Percentiles rank a stretch among this genome's conserved stretches.
Conservation (phyloP, 2,888 invertebrate genomes). For the Endotricha flammealis region DNA sequence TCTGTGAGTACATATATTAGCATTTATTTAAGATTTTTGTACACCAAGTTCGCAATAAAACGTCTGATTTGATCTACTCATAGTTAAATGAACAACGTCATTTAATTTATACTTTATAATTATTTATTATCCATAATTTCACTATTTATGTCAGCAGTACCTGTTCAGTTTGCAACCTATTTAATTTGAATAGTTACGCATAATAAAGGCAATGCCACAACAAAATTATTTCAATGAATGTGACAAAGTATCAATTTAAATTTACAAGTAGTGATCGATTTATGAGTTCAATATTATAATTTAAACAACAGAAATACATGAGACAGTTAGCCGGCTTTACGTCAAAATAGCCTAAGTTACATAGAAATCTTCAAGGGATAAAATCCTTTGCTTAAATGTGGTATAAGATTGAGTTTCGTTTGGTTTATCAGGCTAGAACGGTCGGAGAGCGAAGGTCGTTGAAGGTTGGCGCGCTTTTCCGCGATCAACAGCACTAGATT, state of each 20-base stretch:
- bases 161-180: constrained; percentile 1
- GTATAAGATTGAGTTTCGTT: constrained; percentile 14
- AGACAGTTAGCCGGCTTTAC: constrained; percentile 38
- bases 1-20: too few relatives aligned
- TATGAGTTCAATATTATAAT: constrained; percentile 57
- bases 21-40: too few relatives aligned
- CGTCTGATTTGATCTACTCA: too few relatives aligned
- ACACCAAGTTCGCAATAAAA: too few relatives aligned
- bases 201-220: constrained; percentile 27
- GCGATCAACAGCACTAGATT: constrained; percentile 76
- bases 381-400: too few relatives aligned
- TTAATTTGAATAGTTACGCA: constrained; percentile 12
- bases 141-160: constrained; percentile 1
- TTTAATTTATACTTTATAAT: not conserved
- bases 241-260: constrained; percentile 60
- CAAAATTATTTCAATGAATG: constrained; percentile 44
- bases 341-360: constrained; percentile 2
- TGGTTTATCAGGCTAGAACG: constrained; percentile 45
- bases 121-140: not conserved
- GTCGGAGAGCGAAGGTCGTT: constrained; percentile 78
- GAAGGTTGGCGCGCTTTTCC: constrained; percentile 78
- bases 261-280: constrained; percentile 51
- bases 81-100: too few relatives aligned
- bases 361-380: not conserved
- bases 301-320: constrained; percentile 57